Percentiles rank a stretch among this genome's conserved stretches.
These are phyloP conservation scores for Leucozona laternaria DNA, from an alignment of 2,888 invertebrate species.

Conservation along the genomic window DNA sequence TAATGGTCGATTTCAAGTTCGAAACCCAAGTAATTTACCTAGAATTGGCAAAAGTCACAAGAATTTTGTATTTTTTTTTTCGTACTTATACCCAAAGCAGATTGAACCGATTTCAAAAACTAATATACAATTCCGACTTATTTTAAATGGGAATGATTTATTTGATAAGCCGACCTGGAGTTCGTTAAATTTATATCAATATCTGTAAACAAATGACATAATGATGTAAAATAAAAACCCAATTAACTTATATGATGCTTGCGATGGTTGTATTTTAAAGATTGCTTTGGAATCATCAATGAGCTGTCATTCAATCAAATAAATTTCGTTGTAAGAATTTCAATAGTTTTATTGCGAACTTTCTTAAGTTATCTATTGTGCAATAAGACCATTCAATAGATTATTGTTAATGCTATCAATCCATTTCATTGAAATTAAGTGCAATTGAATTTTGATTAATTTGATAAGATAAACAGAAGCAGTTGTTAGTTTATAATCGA, in stretches of 20 bases:
- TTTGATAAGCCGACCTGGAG: constrained; percentile 9
- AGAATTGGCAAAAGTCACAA: constrained; percentile 10
- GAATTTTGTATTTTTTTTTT: background rate
- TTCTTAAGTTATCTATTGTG: background rate
- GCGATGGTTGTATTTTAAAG: constrained; percentile 3
- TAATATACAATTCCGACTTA: background rate
- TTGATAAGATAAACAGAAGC: constrained; percentile 37
- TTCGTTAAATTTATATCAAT: background rate
- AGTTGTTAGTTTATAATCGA: background rate
- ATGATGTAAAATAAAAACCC: constrained; percentile 33
- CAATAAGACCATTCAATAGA: background rate
- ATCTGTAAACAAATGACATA: constrained; percentile 11
- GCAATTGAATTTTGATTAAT: constrained; percentile 9
- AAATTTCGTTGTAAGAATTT: constrained; percentile 36
- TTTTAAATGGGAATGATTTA: background rate
- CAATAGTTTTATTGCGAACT: constrained; percentile 24
- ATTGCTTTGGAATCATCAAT: constrained; percentile 42
- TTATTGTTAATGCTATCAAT: background rate
- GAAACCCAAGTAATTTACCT: constrained; percentile 38
- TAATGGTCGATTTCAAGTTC: constrained; percentile 56
- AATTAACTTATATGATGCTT: constrained; percentile 54
- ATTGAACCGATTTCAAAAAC: background rate
- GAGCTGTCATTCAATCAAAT: constrained; percentile 17
- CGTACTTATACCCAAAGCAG: constrained; percentile 4
- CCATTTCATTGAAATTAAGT: constrained; percentile 20